phyloP scores from a whole-genome alignment of 2,797 vertebrate species.

The Enteromius radiatus region DNA sequence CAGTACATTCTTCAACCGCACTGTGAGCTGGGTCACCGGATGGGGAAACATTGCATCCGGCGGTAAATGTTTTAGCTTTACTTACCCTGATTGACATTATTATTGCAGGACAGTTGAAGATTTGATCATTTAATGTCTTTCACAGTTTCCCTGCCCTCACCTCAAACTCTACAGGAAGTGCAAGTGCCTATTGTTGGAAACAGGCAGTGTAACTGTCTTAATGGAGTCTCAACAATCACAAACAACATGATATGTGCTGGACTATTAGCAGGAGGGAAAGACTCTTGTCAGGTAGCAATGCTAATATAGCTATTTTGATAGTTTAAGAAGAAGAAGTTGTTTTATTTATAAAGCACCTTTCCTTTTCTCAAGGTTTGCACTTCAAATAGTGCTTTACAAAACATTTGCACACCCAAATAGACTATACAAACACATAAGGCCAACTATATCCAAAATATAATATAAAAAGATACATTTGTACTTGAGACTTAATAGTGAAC shows the following conservation, averaged over 20 bases:
- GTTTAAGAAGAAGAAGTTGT: no score
- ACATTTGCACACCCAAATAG: no score
- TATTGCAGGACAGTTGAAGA: not conserved
- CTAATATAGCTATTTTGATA: not conserved
- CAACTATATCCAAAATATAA: no score
- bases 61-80: conserved; percentile 25
- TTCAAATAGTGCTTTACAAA: no score
- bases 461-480: no score
- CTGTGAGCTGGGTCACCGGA: conserved; percentile 52
- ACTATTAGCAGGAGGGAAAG: conserved; percentile 51
- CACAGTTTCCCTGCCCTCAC: not conserved
- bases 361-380: no score
- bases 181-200: conserved; percentile 64
- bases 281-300: conserved; percentile 68
- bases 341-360: no score
- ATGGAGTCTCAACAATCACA: fast-evolving
- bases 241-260: conserved; percentile 70
- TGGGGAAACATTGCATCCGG: not conserved
- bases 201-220: conserved; percentile 58
- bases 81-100: not conserved
- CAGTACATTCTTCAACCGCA: conserved; percentile 35
- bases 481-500: no score
- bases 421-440: no score
- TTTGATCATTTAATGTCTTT: conserved; percentile 10
- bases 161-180: conserved; percentile 63